Evolutionary conservation across 2,797 vertebrate genomes (phyloP).

Genomic region (Chrysocyon brachyurus): DNA sequence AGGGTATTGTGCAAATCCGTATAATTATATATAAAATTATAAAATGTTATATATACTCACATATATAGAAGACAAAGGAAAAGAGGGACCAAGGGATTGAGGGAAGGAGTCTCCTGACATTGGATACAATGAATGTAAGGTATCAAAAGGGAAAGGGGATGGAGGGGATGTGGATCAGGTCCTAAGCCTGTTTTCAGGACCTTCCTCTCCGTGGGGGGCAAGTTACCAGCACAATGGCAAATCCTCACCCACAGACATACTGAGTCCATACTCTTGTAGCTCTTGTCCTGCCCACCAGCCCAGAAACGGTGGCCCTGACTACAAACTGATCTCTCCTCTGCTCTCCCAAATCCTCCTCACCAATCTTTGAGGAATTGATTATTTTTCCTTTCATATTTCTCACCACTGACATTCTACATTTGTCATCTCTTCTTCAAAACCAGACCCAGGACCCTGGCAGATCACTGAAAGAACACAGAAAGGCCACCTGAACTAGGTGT

Average conservation of each 20-base stretch:
- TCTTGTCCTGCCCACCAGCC: neutral
- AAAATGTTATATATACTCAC: neutral
- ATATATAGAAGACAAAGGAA: neutral
- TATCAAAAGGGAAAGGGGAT: neutral
- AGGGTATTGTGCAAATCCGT: neutral
- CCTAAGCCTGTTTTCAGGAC: neutral
- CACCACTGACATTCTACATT: neutral
- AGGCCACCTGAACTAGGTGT: neutral
- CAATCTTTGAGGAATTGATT: neutral
- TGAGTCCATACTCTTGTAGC: neutral
- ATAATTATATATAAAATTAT: neutral
- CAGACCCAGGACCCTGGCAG: neutral
- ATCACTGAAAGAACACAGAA: neutral
- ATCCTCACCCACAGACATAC: neutral
- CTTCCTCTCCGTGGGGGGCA: neutral
- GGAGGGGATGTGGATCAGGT: neutral
- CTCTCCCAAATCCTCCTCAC: neutral
- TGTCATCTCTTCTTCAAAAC: neutral
- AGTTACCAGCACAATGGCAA: neutral
- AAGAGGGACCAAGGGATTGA: neutral
- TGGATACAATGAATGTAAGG: neutral
- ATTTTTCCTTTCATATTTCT: slow-evolving; percentile 12
- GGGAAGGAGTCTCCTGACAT: neutral
- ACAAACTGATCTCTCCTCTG: neutral
- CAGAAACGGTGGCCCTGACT: neutral